Conservation (phyloP, 2,888 invertebrate genomes). For the Liopterus haemorrhoidalis region DNA sequence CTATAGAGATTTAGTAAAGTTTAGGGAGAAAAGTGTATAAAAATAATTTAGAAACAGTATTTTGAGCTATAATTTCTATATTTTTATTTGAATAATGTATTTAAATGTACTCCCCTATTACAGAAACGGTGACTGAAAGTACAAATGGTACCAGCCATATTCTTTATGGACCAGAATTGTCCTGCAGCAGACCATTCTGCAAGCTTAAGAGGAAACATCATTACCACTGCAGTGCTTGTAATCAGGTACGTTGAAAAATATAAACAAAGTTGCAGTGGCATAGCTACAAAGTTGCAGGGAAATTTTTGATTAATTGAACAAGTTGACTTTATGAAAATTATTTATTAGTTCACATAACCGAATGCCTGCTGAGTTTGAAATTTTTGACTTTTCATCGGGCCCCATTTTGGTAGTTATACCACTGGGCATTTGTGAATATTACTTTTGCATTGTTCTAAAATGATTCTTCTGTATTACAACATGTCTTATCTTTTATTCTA, state of each 20-base stretch:
- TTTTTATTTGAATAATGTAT: not conserved
- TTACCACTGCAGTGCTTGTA: constrained; percentile 74
- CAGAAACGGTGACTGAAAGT: constrained; percentile 27
- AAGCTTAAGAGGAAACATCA: constrained; percentile 72
- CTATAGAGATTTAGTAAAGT: not conserved
- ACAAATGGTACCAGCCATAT: constrained; percentile 44
- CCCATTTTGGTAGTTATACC: no score
- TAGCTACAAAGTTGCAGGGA: constrained; percentile 2
- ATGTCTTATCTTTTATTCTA: no score
- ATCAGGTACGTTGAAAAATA: constrained; percentile 50
- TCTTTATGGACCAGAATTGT: constrained; percentile 58
- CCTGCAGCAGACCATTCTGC: constrained; percentile 72
- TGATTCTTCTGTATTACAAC: not conserved
- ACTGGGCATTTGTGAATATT: no score
- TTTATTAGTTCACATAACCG: no score
- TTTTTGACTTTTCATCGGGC: no score
- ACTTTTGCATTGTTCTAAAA: no score
- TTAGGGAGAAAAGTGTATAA: no score
- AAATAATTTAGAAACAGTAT: not conserved
- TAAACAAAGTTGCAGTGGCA: no score
- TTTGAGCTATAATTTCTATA: not conserved
- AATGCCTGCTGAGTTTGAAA: no score
- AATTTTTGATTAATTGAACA: no score
- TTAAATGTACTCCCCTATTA: constrained; percentile 12
- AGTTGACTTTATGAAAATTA: no score